Conservation (phyloP, 2,888 invertebrate genomes). For the Pachliopta kotzebuea region DNA sequence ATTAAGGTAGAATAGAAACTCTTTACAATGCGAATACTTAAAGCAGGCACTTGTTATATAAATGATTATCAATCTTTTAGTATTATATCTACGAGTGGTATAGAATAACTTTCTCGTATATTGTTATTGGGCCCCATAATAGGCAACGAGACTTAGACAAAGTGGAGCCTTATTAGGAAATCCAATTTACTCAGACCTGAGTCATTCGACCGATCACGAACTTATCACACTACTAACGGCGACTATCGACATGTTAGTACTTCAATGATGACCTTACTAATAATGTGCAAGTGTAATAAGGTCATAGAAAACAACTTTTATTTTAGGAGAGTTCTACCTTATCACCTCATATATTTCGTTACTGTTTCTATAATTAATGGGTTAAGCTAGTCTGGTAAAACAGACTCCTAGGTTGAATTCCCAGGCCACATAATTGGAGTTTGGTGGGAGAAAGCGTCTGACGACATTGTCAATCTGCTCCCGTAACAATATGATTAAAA, state of each 20-base stretch:
- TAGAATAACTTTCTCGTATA: conserved; percentile 28
- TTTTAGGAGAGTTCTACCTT: too few relatives aligned
- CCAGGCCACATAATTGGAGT: too few relatives aligned
- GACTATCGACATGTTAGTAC: conserved; percentile 22
- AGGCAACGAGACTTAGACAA: conserved; percentile 27
- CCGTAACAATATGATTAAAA: too few relatives aligned
- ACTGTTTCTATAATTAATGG: too few relatives aligned
- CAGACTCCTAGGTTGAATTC: too few relatives aligned
- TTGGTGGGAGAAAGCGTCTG: too few relatives aligned
- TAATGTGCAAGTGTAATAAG: conserved; percentile 10
- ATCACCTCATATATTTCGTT: too few relatives aligned
- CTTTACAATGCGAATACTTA: conserved; percentile 1
- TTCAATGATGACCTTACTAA: conserved; percentile 22
- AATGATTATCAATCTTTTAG: conserved; percentile 19
- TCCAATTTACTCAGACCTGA: conserved; percentile 28
- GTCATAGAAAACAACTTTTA: background rate
- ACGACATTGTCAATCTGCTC: too few relatives aligned
- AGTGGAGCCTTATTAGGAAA: conserved; percentile 30
- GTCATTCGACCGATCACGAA: conserved; percentile 28
- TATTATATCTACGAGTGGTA: conserved; percentile 16
- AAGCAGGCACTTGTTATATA: conserved; percentile 2
- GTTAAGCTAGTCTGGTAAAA: too few relatives aligned
- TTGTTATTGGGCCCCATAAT: conserved; percentile 26
- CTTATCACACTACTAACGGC: conserved; percentile 17
- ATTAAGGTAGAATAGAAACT: background rate